Evolutionary conservation across 2,888 invertebrate genomes (phyloP).

Genomic region (Cepaea hortensis): DNA sequence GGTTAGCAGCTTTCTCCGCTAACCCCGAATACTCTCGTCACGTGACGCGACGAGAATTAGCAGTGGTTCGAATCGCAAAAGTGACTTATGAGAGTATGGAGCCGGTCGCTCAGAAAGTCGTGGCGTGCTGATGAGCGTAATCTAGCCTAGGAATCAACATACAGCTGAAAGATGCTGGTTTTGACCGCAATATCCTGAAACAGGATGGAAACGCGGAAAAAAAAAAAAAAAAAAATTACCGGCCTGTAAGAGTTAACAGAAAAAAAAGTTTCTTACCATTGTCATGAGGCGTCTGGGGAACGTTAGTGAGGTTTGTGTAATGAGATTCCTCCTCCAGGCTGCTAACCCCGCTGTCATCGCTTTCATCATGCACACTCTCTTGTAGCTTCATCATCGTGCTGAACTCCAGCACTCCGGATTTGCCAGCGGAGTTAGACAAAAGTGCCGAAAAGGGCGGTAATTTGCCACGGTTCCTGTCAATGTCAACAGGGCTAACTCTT

Average conservation of each 20-base stretch:
- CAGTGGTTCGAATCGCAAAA: too few relatives aligned
- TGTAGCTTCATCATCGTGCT: neutral
- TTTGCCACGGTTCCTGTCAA: neutral
- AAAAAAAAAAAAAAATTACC: too few relatives aligned
- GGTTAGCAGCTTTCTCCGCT: too few relatives aligned
- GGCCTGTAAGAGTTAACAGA: neutral
- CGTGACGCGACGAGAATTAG: too few relatives aligned
- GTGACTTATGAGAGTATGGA: too few relatives aligned
- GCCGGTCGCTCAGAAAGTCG: too few relatives aligned
- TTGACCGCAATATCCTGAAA: too few relatives aligned
- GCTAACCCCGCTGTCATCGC: neutral
- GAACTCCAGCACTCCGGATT: neutral
- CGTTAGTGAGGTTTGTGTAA: constrained; percentile 11
- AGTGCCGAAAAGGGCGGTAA: constrained; percentile 6
- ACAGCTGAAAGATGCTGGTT: too few relatives aligned
- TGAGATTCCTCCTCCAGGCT: neutral
- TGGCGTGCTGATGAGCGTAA: too few relatives aligned
- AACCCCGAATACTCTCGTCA: too few relatives aligned
- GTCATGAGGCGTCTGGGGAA: neutral
- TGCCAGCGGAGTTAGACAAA: neutral
- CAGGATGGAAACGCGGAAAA: too few relatives aligned
- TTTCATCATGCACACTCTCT: neutral
- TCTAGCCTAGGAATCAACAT: too few relatives aligned
- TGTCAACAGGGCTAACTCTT: neutral
- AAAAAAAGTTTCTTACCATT: neutral